Percentiles rank a stretch among this genome's conserved stretches.
These are phyloP conservation scores for Orycteropus afer DNA, from an alignment of 2,113 vertebrate genomes.

Conservation along the genomic window DNA sequence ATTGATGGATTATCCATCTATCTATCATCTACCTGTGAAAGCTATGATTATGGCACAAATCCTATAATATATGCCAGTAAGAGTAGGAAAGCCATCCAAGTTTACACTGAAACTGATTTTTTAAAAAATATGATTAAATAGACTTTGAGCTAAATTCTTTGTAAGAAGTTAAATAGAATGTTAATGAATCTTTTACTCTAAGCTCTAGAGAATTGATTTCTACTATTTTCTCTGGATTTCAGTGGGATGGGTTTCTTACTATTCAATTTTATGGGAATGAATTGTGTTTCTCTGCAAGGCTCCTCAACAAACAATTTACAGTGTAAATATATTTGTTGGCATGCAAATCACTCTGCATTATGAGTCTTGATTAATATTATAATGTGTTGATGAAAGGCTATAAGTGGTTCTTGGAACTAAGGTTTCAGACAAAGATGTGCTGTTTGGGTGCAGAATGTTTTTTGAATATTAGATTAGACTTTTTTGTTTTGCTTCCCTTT, in stretches of 20 bases:
- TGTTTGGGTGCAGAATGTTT: constrained; percentile 86
- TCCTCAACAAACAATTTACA: constrained; percentile 90
- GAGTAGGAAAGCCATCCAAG: not conserved
- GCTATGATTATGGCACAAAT: not conserved
- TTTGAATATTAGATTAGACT: constrained; percentile 84
- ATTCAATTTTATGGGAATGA: constrained; percentile 83
- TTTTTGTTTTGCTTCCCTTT: constrained; percentile 66
- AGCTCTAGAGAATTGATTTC: constrained; percentile 77
- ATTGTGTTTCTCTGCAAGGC: constrained; percentile 87
- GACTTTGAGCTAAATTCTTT: constrained; percentile 48
- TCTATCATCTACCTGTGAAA: not conserved
- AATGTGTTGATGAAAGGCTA: constrained; percentile 89
- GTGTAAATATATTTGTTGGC: constrained; percentile 90
- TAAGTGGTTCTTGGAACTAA: constrained; percentile 88
- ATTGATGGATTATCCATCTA: not conserved
- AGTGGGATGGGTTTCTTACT: constrained; percentile 50
- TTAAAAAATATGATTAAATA: not conserved
- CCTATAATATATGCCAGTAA: not conserved
- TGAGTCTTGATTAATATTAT: constrained; percentile 92
- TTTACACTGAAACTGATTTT: not conserved
- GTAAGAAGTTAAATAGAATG: constrained; percentile 67
- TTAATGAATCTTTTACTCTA: constrained; percentile 75
- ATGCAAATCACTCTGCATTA: constrained; percentile 90
- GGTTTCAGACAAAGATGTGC: constrained; percentile 85
- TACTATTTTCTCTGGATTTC: constrained; percentile 62